Evolutionary conservation across 2,888 invertebrate species (phyloP).

Genomic region (Zygaena filipendulae): DNA sequence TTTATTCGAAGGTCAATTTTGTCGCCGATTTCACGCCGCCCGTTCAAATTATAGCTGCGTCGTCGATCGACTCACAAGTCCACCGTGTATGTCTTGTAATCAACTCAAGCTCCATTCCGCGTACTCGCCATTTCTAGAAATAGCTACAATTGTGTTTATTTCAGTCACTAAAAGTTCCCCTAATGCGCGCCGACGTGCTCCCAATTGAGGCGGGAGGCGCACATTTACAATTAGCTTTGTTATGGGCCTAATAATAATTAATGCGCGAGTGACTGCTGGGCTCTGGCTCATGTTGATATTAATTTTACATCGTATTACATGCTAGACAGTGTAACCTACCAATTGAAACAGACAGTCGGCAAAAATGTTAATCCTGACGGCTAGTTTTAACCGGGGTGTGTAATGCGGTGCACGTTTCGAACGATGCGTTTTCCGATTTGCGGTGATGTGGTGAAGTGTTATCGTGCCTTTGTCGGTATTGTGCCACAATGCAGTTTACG

Average conservation of each 20-base stretch:
- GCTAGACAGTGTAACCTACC: constrained; percentile 40
- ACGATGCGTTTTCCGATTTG: constrained; percentile 49
- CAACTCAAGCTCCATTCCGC: background rate
- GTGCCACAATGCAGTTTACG: constrained; percentile 59
- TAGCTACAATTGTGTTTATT: constrained; percentile 53
- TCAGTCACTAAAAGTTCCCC: constrained; percentile 58
- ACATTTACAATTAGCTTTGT: constrained; percentile 60
- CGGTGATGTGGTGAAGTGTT: constrained; percentile 45
- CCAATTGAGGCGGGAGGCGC: constrained; percentile 63
- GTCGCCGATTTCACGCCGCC: too few relatives aligned
- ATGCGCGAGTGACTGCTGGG: too few relatives aligned
- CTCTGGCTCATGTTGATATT: too few relatives aligned
- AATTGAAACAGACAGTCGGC: constrained; percentile 42
- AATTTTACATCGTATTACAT: constrained; percentile 8
- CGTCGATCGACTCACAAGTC: too few relatives aligned
- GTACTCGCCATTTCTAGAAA: constrained; percentile 47
- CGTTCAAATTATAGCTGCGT: too few relatives aligned
- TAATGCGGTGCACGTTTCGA: constrained; percentile 43
- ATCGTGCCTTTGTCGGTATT: constrained; percentile 31
- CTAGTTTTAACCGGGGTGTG: constrained; percentile 53
- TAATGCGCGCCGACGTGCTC: constrained; percentile 42
- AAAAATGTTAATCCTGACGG: constrained; percentile 56
- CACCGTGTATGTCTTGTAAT: too few relatives aligned
- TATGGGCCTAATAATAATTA: constrained; percentile 49
- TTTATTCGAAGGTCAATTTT: too few relatives aligned